These are phyloP conservation scores for Falco biarmicus DNA, from an alignment of 2,797 vertebrate genomes.

Conservation along the genomic window DNA sequence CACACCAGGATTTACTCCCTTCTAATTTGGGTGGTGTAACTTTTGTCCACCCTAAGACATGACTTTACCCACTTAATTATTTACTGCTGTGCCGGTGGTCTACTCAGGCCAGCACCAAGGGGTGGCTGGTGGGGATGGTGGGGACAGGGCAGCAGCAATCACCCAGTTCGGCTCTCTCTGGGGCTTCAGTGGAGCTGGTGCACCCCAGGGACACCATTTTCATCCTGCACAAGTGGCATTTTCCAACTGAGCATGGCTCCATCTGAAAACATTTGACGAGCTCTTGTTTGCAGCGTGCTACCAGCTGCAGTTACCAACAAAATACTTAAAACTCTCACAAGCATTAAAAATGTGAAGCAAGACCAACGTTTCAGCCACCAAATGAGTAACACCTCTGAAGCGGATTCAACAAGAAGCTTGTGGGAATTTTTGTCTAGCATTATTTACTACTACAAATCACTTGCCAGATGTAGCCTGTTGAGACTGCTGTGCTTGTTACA, in stretches of 20 bases:
- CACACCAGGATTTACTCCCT: not conserved
- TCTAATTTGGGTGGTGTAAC: not conserved
- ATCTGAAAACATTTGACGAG: not conserved
- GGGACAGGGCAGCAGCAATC: not conserved
- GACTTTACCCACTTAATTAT: not conserved
- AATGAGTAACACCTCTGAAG: constrained; percentile 51
- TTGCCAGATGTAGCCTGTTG: constrained; percentile 1
- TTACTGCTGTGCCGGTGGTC: not conserved
- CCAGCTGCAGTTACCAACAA: not conserved
- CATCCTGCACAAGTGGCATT: not conserved
- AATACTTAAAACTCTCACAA: constrained; percentile 5
- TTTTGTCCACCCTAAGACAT: not conserved
- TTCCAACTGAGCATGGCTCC: not conserved
- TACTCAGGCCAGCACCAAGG: not conserved
- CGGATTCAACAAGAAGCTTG: constrained; percentile 41
- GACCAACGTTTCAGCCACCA: not conserved
- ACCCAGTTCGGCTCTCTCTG: not conserved
- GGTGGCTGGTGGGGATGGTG: not conserved
- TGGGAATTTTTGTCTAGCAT: constrained; percentile 27
- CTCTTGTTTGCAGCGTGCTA: not conserved
- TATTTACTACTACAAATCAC: constrained; percentile 37
- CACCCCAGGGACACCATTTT: not conserved
- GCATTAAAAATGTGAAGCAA: constrained; percentile 34
- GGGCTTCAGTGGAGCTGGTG: not conserved
- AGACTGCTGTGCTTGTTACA: not conserved